Evolutionary conservation across 1,140 invertebrate genomes (phyloP).

Genomic region (Drosophila bocki): DNA sequence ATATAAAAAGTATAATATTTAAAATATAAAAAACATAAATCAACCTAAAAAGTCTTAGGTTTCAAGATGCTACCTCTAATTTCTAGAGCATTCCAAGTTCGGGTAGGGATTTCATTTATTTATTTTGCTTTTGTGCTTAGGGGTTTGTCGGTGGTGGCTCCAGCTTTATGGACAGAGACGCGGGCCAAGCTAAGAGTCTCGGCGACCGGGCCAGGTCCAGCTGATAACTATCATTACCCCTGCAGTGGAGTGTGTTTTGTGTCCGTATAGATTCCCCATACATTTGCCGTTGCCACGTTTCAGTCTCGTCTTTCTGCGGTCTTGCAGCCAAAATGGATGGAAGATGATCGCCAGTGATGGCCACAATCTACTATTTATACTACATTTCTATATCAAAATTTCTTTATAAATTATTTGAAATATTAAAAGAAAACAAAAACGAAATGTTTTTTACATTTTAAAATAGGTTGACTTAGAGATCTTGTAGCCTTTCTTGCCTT

Average conservation of each 20-base stretch:
- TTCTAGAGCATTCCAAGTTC: slow-evolving; percentile 30
- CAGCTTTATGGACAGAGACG: slow-evolving; percentile 63
- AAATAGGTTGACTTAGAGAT: too few species aligned
- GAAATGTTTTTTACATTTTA: too few species aligned
- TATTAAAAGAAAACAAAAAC: too few species aligned
- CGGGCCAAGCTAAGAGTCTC: slow-evolving; percentile 39
- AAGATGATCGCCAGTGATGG: slow-evolving; percentile 27
- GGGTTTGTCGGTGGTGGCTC: slow-evolving; percentile 24
- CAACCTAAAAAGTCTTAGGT: too few species aligned
- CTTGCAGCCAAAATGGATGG: slow-evolving; percentile 36
- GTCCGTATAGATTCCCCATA: slow-evolving; percentile 35
- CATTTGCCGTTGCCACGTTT: slow-evolving; percentile 28
- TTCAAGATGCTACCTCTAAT: too few species aligned
- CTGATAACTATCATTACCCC: slow-evolving; percentile 81
- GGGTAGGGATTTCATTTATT: neutral
- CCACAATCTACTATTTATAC: neutral
- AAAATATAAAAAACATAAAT: too few species aligned
- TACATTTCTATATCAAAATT: too few species aligned
- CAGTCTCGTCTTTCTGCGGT: slow-evolving; percentile 62
- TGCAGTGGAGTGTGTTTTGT: slow-evolving; percentile 51
- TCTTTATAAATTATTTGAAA: too few species aligned
- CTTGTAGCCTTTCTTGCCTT: too few species aligned
- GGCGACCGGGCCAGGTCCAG: slow-evolving; percentile 44
- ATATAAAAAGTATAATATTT: too few species aligned
- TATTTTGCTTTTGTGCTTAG: neutral